Evolutionary conservation across 2,113 vertebrate genomes (phyloP).

Genomic region (Poeciliopsis retropinna): DNA sequence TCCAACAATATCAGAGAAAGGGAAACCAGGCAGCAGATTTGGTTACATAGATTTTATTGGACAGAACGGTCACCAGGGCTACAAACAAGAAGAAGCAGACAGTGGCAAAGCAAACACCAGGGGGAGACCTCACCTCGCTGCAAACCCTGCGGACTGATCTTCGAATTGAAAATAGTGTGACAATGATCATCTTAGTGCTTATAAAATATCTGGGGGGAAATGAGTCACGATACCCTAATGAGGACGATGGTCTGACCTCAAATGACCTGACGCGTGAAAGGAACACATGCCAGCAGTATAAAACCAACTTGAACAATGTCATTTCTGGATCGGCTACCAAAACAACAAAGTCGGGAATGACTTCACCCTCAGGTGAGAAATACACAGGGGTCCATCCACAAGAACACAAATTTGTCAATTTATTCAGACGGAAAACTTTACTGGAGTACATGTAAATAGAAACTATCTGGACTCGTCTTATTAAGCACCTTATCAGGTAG

Average conservation of each 20-base stretch:
- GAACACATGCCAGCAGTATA: constrained; percentile 14
- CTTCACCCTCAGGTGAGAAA: background rate
- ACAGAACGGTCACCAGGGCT: constrained; percentile 76
- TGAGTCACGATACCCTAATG: constrained; percentile 12
- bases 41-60: constrained; percentile 79
- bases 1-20: background rate
- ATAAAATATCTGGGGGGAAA: constrained; percentile 26
- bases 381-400: background rate
- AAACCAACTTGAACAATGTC: constrained; percentile 29
- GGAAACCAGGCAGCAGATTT: constrained; percentile 10
- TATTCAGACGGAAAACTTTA: constrained; percentile 36
- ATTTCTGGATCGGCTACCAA: background rate
- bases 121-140: constrained; percentile 68
- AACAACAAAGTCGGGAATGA: constrained; percentile 1
- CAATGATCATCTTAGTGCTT: constrained; percentile 46
- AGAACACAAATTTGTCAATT: constrained; percentile 39
- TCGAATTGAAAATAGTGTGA: constrained; percentile 28
- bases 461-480: constrained; percentile 53
- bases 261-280: constrained; percentile 39
- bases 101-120: constrained; percentile 70
- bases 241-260: constrained; percentile 38
- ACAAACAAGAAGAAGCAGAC: constrained; percentile 75
- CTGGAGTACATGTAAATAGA: constrained; percentile 37
- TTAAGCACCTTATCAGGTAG: constrained; percentile 45
- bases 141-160: constrained; percentile 35